Percentiles rank a stretch among this genome's conserved stretches.
Conservation (phyloP, 2,113 vertebrate genomes). For the Chrysochloris asiatica region DNA sequence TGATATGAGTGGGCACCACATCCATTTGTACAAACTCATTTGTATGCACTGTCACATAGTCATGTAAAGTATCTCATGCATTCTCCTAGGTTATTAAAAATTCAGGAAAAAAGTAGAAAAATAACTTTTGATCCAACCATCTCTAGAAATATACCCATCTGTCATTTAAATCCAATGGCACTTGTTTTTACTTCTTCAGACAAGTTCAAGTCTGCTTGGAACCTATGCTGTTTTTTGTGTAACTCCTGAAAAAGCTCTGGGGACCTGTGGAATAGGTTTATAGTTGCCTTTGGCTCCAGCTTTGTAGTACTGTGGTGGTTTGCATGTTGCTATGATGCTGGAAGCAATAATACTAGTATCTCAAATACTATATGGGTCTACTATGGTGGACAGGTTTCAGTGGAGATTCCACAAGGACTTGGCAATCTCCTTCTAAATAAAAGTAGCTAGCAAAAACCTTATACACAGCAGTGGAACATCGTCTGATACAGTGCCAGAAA, state of each 20-base stretch:
- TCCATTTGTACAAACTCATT: neutral
- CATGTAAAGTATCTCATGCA: neutral
- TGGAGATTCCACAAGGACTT: neutral
- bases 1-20: no score
- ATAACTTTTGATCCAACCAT: neutral
- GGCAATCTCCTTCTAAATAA: no score
- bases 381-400: neutral
- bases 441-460: neutral
- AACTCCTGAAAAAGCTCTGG: neutral
- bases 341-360: neutral
- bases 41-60: neutral
- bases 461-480: neutral
- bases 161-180: neutral
- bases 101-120: neutral
- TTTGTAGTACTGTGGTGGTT: no score
- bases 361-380: neutral
- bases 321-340: neutral
- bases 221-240: neutral
- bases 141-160: neutral
- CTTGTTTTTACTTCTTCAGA: neutral
- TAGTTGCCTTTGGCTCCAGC: neutral
- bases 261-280: neutral
- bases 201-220: neutral
- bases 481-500: no score
- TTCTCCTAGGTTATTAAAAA: neutral